Base-by-base conservation (phyloP, 2,888 invertebrate genomes). In the Stenotaenia linearis region DNA sequence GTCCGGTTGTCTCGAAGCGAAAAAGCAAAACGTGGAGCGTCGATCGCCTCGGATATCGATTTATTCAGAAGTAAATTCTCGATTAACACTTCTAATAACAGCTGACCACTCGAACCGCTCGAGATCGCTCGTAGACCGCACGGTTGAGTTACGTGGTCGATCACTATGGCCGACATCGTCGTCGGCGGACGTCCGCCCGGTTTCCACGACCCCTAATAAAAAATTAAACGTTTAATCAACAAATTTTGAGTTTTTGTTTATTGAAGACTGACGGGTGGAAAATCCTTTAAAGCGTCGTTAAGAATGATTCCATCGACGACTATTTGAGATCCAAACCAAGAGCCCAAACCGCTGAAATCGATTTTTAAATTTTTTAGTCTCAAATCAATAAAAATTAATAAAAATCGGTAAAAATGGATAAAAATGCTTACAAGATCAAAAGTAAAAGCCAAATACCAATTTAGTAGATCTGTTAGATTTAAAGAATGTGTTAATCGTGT, bases 281-380 rank as follows among this genome's bases (percentile, higher is more conserved):
- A 25, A 45, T 78, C 78, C 9, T 10, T 30, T 1, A 83, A 61
- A n/a, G 83, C 84, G 82, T 86, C 86, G 82, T 90, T 90, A 79
- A 89, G 82, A 12, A 90, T 84, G 82, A 90, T 90, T 21, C 90
- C 90, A 77, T 86, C 86, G 1, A 88, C 88, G 84, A 89, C 84
- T 80, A 88, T 85, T 79, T 87, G 86, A 4, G 88, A 87, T 45
- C 90, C 90, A 82, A 90, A 87, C 77, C 88, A 85, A 32, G 86
- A 85, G 82, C 88, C 89, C 83, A 90, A 86, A 56, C 91, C 90
- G 37, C 90, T 90, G 82, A 75, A 84, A 83, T 77, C 78, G 78
- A 79, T 32, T 6, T 12, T 35, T 32, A n/a, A 5, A 69, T 69
- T 9, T 23, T 4, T 69, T 23, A 4, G 37, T 50, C 12, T 18